Percentiles rank a stretch among this genome's conserved stretches.
Conservation (phyloP, 2,797 vertebrate species). For the Diceros bicornis region DNA sequence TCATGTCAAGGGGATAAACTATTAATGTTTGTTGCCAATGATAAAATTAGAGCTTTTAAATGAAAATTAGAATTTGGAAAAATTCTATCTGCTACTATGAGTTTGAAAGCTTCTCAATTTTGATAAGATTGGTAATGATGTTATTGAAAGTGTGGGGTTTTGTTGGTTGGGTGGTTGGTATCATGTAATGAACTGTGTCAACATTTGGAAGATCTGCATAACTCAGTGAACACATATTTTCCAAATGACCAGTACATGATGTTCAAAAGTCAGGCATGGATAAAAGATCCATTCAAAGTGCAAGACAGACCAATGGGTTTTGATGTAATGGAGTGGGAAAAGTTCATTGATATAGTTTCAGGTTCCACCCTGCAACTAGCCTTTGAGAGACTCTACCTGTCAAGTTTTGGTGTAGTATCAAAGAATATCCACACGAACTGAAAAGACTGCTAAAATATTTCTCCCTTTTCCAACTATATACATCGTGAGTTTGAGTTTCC, state of each 20-base stretch:
- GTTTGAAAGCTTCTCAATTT: slow-evolving; percentile 42
- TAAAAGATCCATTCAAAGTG: not conserved
- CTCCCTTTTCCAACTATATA: not conserved
- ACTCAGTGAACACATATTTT: slow-evolving; percentile 18
- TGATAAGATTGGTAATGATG: not conserved
- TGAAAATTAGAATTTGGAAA: slow-evolving; percentile 56
- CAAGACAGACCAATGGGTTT: not conserved
- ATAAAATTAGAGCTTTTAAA: slow-evolving; percentile 43
- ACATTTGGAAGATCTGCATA: slow-evolving; percentile 41
- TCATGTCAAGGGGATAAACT: not conserved
- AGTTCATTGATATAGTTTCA: not conserved
- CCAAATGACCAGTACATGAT: not conserved
- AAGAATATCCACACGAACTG: not conserved
- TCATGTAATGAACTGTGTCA: not conserved
- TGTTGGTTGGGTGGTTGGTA: not conserved
- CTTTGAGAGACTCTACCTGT: not conserved
- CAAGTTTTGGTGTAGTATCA: not conserved
- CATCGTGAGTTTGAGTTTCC: not conserved
- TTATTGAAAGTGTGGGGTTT: not conserved
- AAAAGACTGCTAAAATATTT: not conserved
- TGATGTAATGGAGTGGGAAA: not conserved
- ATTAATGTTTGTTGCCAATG: not conserved
- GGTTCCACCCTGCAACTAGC: not conserved
- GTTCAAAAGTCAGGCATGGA: not conserved
- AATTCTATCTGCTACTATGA: not conserved